Evolutionary conservation across 2,113 vertebrate genomes (phyloP).

Genomic region (Synodontis membranacea): DNA sequence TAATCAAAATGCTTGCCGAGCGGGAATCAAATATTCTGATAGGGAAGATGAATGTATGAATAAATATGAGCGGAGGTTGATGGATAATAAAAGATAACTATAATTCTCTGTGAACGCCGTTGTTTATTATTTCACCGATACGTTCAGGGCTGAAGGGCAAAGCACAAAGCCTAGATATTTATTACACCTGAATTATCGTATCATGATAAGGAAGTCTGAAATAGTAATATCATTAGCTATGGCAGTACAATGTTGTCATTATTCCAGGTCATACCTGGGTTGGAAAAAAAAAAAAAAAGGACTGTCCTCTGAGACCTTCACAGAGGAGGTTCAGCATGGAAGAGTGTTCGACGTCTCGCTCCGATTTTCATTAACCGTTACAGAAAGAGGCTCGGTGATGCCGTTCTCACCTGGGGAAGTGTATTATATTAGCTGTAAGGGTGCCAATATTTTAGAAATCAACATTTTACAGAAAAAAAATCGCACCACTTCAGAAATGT

Average conservation of each 20-base stretch:
- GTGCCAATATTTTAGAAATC: neutral
- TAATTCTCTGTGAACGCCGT: slow-evolving; percentile 2
- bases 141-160: neutral
- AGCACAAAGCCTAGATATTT: neutral
- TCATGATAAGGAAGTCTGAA: neutral
- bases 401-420: neutral
- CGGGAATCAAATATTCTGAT: slow-evolving; percentile 54
- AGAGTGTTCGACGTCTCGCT: neutral
- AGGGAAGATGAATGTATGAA: slow-evolving; percentile 52
- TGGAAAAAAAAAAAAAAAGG: neutral
- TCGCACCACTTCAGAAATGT: neutral
- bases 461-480: neutral
- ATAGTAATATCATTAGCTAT: slow-evolving; percentile 2
- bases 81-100: slow-evolving; percentile 33
- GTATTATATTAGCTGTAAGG: neutral
- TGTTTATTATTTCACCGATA: neutral
- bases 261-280: neutral
- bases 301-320: neutral
- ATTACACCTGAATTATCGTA: neutral
- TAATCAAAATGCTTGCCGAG: slow-evolving; percentile 58
- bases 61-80: slow-evolving; percentile 37
- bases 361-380: neutral
- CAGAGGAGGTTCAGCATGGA: neutral
- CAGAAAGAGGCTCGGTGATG: neutral
- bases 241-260: neutral